A percentile compares a stretch with the other conserved stretches of the same genome.
These are phyloP conservation scores for Liparis tanakae DNA, from an alignment of 2,797 vertebrate species.

Conservation along the genomic window DNA sequence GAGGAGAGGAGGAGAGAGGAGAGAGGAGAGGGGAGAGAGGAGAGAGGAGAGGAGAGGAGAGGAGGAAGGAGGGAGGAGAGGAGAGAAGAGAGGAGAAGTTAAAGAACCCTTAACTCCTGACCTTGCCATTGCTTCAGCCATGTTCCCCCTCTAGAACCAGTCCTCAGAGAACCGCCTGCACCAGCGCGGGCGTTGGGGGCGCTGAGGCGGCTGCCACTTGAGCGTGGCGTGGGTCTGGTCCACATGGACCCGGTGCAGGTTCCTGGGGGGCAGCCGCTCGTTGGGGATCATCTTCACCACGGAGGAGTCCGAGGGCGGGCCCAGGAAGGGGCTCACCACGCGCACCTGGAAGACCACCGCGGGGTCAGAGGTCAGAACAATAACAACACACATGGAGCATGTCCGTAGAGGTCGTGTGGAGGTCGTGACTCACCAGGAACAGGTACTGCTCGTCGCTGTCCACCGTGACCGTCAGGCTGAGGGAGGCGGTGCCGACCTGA, in stretches of 20 bases:
- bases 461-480: conserved; percentile 86
- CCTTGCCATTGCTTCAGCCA: too few species aligned
- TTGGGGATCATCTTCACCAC: conserved; percentile 97
- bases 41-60: too few species aligned
- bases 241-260: conserved; percentile 88
- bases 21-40: too few species aligned
- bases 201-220: conserved; percentile 97
- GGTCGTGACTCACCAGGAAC: conserved; percentile 86
- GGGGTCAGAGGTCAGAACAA: too few species aligned
- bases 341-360: conserved; percentile 83
- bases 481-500: conserved; percentile 75
- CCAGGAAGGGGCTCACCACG: conserved; percentile 88
- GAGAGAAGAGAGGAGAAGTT: too few species aligned
- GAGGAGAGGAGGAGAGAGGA: too few species aligned
- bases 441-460: conserved; percentile 93
- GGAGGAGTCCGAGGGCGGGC: conserved; percentile 90
- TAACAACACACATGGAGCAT: too few species aligned
- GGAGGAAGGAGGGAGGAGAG: too few species aligned
- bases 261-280: conserved; percentile 94
- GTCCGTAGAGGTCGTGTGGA: too few species aligned
- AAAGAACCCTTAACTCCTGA: too few species aligned
- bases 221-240: conserved; percentile 88
- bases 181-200: conserved; percentile 88
- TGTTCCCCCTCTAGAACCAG: too few species aligned
- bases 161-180: too few species aligned